A percentile compares a stretch with the other conserved stretches of the same genome.
Evolutionary conservation across 2,888 invertebrate species (phyloP).

Genomic region (Stenodera caucasica): DNA sequence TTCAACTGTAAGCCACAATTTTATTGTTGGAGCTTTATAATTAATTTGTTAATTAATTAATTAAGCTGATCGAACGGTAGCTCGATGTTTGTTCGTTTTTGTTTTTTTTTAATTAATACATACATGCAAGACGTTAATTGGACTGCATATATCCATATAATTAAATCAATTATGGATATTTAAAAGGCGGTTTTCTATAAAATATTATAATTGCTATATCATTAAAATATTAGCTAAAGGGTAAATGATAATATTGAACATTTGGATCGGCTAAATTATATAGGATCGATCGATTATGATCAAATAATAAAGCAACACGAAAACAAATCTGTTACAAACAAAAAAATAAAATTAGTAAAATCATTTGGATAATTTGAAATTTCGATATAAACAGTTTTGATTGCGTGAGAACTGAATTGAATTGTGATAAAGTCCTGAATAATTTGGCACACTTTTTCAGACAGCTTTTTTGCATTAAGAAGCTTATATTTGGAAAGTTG

Average conservation of each 20-base stretch:
- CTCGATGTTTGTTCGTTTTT: background rate
- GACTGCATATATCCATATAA: slow-evolving; percentile 18
- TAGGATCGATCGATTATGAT: background rate
- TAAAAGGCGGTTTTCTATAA: slow-evolving; percentile 16
- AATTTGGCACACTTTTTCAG: slow-evolving; percentile 6
- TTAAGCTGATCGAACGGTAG: background rate
- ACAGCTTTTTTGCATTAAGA: too few relatives aligned
- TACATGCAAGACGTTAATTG: slow-evolving; percentile 17
- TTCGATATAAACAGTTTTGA: too few relatives aligned
- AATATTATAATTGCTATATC: slow-evolving; percentile 14
- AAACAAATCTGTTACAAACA: too few relatives aligned
- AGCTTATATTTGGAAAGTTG: too few relatives aligned
- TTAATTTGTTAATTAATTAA: background rate
- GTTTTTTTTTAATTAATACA: slow-evolving; percentile 10
- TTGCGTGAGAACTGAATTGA: background rate
- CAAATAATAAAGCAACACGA: background rate
- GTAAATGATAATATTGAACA: slow-evolving; percentile 7
- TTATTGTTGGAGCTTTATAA: too few relatives aligned
- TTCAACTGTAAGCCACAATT: too few relatives aligned
- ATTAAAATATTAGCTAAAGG: slow-evolving; percentile 19
- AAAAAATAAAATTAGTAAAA: too few relatives aligned
- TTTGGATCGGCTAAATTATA: background rate
- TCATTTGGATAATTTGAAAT: background rate
- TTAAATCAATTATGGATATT: slow-evolving; percentile 21
- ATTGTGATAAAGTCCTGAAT: background rate